Percentiles rank a stretch among this genome's conserved stretches.
phyloP scores from a whole-genome alignment of 2,113 vertebrate genomes.

The Tyrannus savana region DNA sequence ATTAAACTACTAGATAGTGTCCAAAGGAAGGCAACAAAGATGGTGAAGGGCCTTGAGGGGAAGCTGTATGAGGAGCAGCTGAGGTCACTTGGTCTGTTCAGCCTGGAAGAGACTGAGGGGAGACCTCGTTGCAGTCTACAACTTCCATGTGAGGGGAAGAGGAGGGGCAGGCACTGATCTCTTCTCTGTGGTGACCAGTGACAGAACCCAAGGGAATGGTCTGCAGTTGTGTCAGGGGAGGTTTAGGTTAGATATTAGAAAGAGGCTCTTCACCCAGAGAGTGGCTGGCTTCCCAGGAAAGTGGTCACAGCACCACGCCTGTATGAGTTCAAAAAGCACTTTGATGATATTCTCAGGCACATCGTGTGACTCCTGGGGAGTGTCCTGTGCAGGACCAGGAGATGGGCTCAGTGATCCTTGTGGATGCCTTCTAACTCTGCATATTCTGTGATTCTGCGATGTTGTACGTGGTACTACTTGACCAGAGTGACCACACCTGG shows the following conservation, averaged over 20 bases:
- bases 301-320: background rate
- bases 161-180: background rate
- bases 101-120: background rate
- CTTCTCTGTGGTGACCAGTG: background rate
- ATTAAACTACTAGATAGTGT: background rate
- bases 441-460: background rate
- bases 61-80: background rate
- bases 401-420: background rate
- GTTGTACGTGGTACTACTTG: background rate
- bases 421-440: background rate
- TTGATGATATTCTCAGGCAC: background rate
- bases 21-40: background rate
- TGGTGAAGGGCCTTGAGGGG: background rate
- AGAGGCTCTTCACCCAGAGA: background rate
- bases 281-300: background rate
- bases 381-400: background rate
- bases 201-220: background rate
- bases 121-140: background rate
- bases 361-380: background rate
- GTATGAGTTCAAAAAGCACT: background rate
- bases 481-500: background rate
- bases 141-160: too few relatives aligned
- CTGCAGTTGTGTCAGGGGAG: background rate
- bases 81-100: background rate
- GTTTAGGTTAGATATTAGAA: background rate